These are phyloP conservation scores for Ochotona curzoniae DNA, from an alignment of 2,113 vertebrate species.

Conservation along the genomic window DNA sequence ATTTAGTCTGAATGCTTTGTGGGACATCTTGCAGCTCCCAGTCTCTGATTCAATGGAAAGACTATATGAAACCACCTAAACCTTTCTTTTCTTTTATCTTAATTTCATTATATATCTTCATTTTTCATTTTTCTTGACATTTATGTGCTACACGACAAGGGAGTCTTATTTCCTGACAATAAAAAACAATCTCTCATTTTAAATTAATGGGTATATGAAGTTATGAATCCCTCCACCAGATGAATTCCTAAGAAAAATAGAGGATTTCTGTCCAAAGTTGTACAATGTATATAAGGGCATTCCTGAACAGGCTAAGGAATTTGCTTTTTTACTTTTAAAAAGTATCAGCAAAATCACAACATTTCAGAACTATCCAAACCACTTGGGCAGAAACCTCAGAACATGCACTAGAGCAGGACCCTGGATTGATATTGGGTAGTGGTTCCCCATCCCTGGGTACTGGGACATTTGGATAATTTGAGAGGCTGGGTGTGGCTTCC, in stretches of 20 bases:
- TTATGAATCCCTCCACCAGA: slow-evolving; percentile 10
- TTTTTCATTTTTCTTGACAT: slow-evolving; percentile 41
- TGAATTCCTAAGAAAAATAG: not conserved
- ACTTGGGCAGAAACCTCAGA: too few species aligned
- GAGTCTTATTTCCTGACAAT: slow-evolving; percentile 35
- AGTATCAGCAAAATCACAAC: too few species aligned
- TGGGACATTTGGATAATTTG: too few species aligned
- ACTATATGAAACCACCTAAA: not conserved
- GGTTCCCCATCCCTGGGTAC: too few species aligned
- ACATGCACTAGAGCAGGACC: too few species aligned
- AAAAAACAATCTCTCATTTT: slow-evolving; percentile 39
- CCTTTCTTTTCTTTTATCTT: slow-evolving; percentile 37
- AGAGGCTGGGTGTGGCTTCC: too few species aligned
- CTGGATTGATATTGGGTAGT: too few species aligned
- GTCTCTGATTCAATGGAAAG: not conserved
- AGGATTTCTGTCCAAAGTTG: not conserved
- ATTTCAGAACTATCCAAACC: too few species aligned
- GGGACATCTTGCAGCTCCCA: not conserved
- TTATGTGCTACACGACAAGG: not conserved
- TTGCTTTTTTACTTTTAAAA: too few species aligned
- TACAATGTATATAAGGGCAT: not conserved
- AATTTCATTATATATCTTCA: slow-evolving; percentile 47
- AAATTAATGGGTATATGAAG: not conserved
- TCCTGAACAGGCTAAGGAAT: too few species aligned
- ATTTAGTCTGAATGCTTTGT: not conserved